These are phyloP conservation scores for Sturmia bella DNA, from an alignment of 2,888 invertebrate species.

Conservation along the genomic window DNA sequence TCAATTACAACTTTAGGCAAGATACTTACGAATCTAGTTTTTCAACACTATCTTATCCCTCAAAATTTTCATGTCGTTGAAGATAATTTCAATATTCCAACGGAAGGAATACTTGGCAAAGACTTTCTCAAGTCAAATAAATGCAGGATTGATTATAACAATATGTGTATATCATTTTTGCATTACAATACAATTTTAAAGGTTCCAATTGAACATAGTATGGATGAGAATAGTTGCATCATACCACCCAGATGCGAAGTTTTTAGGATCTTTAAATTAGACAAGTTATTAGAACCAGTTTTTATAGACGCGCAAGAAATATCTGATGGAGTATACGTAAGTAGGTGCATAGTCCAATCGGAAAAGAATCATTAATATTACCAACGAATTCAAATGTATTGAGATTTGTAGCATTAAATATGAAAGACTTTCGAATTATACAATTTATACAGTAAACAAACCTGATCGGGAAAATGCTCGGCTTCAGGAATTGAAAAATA, in stretches of 20 bases:
- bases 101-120: slow-evolving; percentile 1
- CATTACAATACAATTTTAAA: neutral
- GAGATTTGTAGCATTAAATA: slow-evolving; percentile 16
- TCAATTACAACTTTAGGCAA: neutral
- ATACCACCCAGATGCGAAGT: neutral
- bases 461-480: slow-evolving; percentile 3
- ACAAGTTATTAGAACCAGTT: neutral
- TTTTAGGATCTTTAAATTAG: slow-evolving; percentile 1
- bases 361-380: slow-evolving; percentile 34
- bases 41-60: neutral
- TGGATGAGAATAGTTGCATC: neutral
- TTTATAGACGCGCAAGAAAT: neutral
- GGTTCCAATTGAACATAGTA: neutral
- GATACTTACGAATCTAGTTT: neutral
- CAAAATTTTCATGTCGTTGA: slow-evolving; percentile 1
- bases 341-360: slow-evolving; percentile 4
- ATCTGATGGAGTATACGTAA: neutral
- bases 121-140: slow-evolving; percentile 1
- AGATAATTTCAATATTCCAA: neutral
- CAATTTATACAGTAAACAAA: slow-evolving; percentile 11
- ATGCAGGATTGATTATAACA: slow-evolving; percentile 4
- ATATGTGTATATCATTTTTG: no score
- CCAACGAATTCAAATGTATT: slow-evolving; percentile 7
- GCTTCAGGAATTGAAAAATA: neutral
- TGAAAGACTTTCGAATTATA: slow-evolving; percentile 31